phyloP scores from a whole-genome alignment of 2,113 vertebrate species.

The Smithornis capensis region DNA sequence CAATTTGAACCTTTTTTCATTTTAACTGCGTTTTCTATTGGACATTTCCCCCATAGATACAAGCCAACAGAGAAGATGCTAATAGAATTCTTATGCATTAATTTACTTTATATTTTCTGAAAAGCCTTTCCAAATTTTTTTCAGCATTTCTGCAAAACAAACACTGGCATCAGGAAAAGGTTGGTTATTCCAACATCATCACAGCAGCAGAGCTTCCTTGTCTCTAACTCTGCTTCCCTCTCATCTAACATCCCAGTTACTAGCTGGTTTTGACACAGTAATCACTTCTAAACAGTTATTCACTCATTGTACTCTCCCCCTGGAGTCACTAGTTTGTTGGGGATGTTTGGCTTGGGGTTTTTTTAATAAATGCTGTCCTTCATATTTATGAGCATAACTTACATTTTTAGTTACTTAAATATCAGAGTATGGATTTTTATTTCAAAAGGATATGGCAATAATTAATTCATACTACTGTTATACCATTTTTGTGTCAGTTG shows the following conservation, averaged over 20 bases:
- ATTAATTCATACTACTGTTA: background rate
- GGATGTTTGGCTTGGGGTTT: background rate
- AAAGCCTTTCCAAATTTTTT: background rate
- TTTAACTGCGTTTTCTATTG: background rate
- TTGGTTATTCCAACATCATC: background rate
- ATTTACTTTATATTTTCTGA: background rate
- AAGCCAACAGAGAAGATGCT: background rate
- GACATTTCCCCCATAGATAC: background rate
- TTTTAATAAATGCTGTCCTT: background rate
- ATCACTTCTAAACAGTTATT: background rate
- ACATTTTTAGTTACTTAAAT: background rate
- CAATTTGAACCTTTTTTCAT: background rate
- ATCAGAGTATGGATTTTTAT: background rate
- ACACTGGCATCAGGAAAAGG: background rate
- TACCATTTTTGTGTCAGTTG: background rate
- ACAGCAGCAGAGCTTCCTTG: background rate
- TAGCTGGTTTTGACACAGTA: background rate
- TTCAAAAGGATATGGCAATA: background rate
- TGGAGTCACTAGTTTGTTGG: background rate
- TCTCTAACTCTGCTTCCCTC: background rate
- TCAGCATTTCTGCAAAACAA: background rate
- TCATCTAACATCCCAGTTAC: background rate
- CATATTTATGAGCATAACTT: background rate
- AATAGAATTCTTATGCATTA: background rate
- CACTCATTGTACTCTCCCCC: background rate